These are phyloP conservation scores for Hycleus phaleratus DNA, from an alignment of 1,140 invertebrate species.

Conservation along the genomic window DNA sequence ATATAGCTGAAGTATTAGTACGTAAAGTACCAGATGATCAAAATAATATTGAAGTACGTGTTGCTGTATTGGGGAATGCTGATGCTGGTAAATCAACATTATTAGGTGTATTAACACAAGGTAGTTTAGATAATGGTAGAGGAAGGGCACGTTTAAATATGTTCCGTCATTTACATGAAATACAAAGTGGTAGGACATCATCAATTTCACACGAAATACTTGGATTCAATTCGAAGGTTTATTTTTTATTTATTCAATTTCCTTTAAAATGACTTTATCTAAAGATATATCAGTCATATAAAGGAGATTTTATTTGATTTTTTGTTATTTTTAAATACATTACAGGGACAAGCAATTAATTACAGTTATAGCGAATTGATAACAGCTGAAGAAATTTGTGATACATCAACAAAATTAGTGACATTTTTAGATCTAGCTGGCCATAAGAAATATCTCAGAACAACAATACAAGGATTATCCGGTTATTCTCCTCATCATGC, in stretches of 20 bases:
- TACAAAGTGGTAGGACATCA: slow-evolving; percentile 90
- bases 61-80: slow-evolving; percentile 88
- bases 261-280: no score
- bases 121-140: slow-evolving; percentile 90
- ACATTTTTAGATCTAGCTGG: slow-evolving; percentile 96
- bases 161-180: slow-evolving; percentile 94
- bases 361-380: slow-evolving; percentile 85
- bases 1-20: slow-evolving; percentile 82
- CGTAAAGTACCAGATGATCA: slow-evolving; percentile 88
- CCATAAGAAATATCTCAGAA: slow-evolving; percentile 91
- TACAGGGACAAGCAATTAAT: slow-evolving; percentile 61
- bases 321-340: not conserved
- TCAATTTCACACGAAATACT: slow-evolving; percentile 95
- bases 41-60: slow-evolving; percentile 79
- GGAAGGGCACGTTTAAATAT: slow-evolving; percentile 91
- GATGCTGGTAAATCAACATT: slow-evolving; percentile 92
- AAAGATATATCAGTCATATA: not conserved
- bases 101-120: slow-evolving; percentile 90
- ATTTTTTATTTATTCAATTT: not conserved
- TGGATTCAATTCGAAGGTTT: slow-evolving; percentile 75
- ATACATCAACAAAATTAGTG: slow-evolving; percentile 81
- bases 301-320: not conserved
- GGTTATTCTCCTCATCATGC: slow-evolving; percentile 93
- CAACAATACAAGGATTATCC: slow-evolving; percentile 89
- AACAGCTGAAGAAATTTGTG: slow-evolving; percentile 91